phyloP scores from a whole-genome alignment of 30 jellyfish, hydroid and myxozoan genomes.

The Rhopilema esculentum region DNA sequence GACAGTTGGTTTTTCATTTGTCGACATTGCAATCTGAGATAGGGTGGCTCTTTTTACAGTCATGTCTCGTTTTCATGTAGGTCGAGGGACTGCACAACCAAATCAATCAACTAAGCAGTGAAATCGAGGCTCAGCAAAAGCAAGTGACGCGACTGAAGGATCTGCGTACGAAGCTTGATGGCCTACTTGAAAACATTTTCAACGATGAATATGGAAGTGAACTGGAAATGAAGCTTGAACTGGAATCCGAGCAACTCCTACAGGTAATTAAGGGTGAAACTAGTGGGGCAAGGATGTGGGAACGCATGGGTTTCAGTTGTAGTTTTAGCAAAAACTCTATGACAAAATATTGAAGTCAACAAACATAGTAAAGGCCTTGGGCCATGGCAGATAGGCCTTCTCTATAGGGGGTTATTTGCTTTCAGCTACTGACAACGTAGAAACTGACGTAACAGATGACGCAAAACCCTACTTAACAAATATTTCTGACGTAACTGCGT shows the following conservation, averaged over 20 bases:
- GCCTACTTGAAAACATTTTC: slow-evolving; percentile 80
- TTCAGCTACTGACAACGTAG: no score
- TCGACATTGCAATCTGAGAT: background rate
- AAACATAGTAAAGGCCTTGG: no score
- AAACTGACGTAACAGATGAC: no score
- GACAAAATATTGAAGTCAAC: no score
- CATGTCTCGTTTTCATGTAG: slow-evolving; percentile 26
- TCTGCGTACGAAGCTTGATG: slow-evolving; percentile 76
- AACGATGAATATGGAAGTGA: slow-evolving; percentile 93
- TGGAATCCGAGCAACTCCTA: slow-evolving; percentile 80
- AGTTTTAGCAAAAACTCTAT: no score
- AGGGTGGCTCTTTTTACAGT: background rate
- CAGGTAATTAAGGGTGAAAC: background rate
- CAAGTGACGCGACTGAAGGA: slow-evolving; percentile 42
- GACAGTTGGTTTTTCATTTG: background rate
- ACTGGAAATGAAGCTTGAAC: slow-evolving; percentile 82
- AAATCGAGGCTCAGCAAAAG: slow-evolving; percentile 21
- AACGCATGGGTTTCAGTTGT: no score
- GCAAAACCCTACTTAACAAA: no score
- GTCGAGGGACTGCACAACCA: slow-evolving; percentile 69
- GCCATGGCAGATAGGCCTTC: no score
- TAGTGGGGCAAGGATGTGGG: no score
- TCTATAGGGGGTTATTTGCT: no score
- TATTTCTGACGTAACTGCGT: background rate
- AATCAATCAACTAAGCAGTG: slow-evolving; percentile 32